Base-by-base conservation (phyloP, 2,797 vertebrate species). In the Urosaurus nigricauda region DNA sequence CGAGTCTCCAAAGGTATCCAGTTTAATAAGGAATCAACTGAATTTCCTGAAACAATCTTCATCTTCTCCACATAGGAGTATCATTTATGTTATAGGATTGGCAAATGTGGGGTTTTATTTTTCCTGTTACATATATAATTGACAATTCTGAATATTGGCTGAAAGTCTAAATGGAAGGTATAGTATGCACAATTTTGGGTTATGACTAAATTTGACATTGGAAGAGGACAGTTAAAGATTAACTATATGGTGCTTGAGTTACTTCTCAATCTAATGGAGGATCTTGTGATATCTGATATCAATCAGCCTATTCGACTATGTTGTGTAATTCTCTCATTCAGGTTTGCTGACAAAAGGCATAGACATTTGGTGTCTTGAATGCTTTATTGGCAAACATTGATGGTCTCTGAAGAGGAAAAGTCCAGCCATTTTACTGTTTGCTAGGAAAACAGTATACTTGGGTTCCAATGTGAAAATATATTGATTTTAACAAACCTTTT, bases 281-380 rank as follows among this genome's bases (percentile, higher is more conserved):
- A 40, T 40, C 40, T 60, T 47, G 71, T 51, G 60, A 60, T 78
- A 35, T 35, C 37, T 73, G 70, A 56, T 71, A 37, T 58, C 19
- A 56, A 60, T 60, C 37, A n/a, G 51, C 35, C 24, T 56, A 11
- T 79, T 19, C 60, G 4, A n/a, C n/a, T 26, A 26, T 73, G 16
- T 19, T 85, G 40, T 80, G 12, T 74, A 26, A 85, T 60, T 1
- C 35, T 80, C 29, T 85, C 16, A 40, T 37, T 68, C 78, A 74
- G 79, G 32, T 26, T 47, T 51, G 37, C 19, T 79, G 63, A 84
- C 43, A 65, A 60, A 65, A 13, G 14, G 21, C 32, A 63, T 56
- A 47, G 78, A 43, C 56, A 78, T 85, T 74, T 70, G 32, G n/a
- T 74, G 47, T 81, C 43, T 14, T 51, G 29, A 85, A 81, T 53